These are phyloP conservation scores for Drosophila niveifrons DNA, from an alignment of 2,888 invertebrate genomes.

Conservation along the genomic window DNA sequence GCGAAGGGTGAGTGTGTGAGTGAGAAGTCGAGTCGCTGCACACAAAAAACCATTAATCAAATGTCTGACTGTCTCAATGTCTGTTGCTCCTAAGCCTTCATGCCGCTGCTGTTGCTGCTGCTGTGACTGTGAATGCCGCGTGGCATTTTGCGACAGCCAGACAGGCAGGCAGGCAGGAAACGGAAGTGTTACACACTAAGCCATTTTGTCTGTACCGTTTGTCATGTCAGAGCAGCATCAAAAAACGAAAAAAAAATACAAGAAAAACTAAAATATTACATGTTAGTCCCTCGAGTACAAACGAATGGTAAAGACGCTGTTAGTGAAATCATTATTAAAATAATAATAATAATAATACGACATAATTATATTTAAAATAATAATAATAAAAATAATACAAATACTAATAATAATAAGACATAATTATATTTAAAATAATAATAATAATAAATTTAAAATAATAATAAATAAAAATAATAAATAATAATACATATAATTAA, in stretches of 20 bases:
- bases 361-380: too few species aligned
- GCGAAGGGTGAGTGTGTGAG: slow-evolving; percentile 1
- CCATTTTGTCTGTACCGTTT: slow-evolving; percentile 70
- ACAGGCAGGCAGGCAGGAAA: slow-evolving; percentile 44
- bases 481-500: too few species aligned
- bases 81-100: slow-evolving; percentile 18
- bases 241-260: slow-evolving; percentile 23
- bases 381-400: too few species aligned
- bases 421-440: too few species aligned
- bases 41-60: slow-evolving; percentile 75
- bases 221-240: slow-evolving; percentile 51
- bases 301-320: not conserved
- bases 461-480: too few species aligned
- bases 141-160: slow-evolving; percentile 26
- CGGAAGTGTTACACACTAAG: slow-evolving; percentile 74
- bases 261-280: not conserved
- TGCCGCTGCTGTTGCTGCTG: slow-evolving; percentile 14
- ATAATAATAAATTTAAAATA: too few species aligned
- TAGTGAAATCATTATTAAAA: not conserved
- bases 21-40: slow-evolving; percentile 33
- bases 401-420: too few species aligned
- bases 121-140: not conserved
- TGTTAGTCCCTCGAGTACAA: not conserved
- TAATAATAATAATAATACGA: not conserved
- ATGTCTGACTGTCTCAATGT: slow-evolving; percentile 47